These are phyloP conservation scores for Rhynchotus rufescens DNA, from an alignment of 2,797 vertebrate genomes.

Conservation along the genomic window DNA sequence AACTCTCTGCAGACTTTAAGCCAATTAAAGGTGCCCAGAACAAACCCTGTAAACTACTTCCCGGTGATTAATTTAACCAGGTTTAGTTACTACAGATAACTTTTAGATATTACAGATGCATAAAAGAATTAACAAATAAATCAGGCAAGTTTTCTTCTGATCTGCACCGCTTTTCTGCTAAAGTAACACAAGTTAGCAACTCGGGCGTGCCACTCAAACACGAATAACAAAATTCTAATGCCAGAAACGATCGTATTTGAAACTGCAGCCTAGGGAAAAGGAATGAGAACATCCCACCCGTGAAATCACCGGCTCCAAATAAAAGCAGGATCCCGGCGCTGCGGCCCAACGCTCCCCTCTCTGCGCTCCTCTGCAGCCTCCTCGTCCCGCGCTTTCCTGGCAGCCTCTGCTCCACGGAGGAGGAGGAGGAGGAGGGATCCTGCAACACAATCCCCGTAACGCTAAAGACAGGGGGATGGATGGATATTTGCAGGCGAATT, in stretches of 20 bases:
- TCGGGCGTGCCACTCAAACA: not conserved
- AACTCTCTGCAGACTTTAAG: not conserved
- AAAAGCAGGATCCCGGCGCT: not conserved
- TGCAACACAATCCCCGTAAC: conserved; percentile 31
- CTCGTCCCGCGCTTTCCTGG: not conserved
- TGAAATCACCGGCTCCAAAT: not conserved
- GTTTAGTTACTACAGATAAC: not conserved
- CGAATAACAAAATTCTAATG: not conserved
- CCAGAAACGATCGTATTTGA: not conserved
- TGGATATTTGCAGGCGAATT: conserved; percentile 55
- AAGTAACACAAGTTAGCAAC: not conserved
- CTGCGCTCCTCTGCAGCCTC: not conserved
- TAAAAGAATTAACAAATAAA: not conserved
- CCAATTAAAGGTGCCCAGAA: not conserved
- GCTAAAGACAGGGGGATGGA: not conserved
- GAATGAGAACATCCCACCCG: not conserved
- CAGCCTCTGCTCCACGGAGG: not conserved
- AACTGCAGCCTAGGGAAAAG: not conserved
- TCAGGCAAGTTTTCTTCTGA: not conserved
- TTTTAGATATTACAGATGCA: not conserved
- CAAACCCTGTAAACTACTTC: not conserved
- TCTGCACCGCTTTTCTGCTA: not conserved
- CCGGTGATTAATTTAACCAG: not conserved
- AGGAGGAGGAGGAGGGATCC: conserved; percentile 4
- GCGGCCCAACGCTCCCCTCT: not conserved